Conservation (phyloP, 2,113 vertebrate species). For the Chaenogobius annularis region DNA sequence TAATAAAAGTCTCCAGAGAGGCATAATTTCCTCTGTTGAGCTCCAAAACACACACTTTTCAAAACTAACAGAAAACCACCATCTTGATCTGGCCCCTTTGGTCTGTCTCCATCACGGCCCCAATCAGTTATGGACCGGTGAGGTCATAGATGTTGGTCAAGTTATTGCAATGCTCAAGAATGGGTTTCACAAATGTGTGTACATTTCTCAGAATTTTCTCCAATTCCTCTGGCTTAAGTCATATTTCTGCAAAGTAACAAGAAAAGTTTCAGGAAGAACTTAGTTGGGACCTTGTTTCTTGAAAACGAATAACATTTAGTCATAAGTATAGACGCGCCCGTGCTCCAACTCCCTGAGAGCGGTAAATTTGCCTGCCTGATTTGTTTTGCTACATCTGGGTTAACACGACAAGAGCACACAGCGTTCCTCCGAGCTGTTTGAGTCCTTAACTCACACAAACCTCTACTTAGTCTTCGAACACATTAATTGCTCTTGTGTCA, state of each 20-base stretch:
- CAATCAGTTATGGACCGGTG: conserved; percentile 43
- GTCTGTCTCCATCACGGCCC: conserved; percentile 68
- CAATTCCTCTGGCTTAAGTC: too few species aligned
- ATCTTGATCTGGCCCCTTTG: conserved; percentile 55
- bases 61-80: conserved; percentile 35
- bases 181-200: conserved; percentile 4
- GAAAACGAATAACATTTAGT: neutral
- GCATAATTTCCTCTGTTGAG: conserved; percentile 55
- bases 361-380: neutral
- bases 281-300: too few species aligned
- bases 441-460: neutral
- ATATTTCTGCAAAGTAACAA: neutral
- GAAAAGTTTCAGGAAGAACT: neutral
- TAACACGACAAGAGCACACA: neutral
- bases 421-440: neutral
- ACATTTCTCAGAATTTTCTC: neutral
- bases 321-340: neutral
- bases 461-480: conserved; percentile 5
- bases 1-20: conserved; percentile 59
- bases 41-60: conserved; percentile 28
- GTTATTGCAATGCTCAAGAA: conserved; percentile 13
- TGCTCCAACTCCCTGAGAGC: neutral
- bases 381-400: conserved; percentile 1
- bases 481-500: conserved; percentile 16
- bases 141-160: conserved; percentile 58